Base-by-base conservation (phyloP, 2,113 vertebrate genomes). In the Callocephalon fimbriatum region DNA sequence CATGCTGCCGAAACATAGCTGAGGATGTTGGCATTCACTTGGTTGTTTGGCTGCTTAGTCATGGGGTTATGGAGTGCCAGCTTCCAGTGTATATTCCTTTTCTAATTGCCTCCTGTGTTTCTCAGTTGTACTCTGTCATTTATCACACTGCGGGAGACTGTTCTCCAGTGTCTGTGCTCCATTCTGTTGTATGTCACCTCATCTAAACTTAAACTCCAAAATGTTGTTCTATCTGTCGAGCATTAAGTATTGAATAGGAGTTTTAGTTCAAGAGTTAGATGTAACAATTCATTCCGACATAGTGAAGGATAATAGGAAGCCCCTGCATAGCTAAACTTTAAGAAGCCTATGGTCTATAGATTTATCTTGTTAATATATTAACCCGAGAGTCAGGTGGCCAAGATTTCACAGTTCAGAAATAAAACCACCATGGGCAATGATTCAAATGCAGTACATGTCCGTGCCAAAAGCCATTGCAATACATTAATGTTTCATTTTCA, bases 351-450 rank as follows among this genome's bases (percentile, higher is more conserved):
- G 1, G 58, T 67, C 50, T 50, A 32, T 37, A 70, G 66, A 62
- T 90, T 86, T 62, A 72, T 94, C 72, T 76, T 66, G 35, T 87
- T 93, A 79, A 75, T 91, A 29, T 51, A 74, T 67, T 86, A 86
- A 86, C 86, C 68, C 62, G 21, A 54, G 47, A 72, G 45, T 68
- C 63, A 86, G 53, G 74, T 96, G 80, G 74, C 73, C 53, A 73
- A 79, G 80, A 90, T 54, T 90, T 90, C 86, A 78, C 32, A 53
- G 58, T n/a, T 65, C 75, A 63, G 47, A 86, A 92, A 77, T 58
- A 59, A 91, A 93, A 67, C 4, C 18, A 67, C 70, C 10, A 29
- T 12, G n/a, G 92, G n/a, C 45, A 88, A 51, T 59, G 12, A 83
- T 47, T 83, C 42, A 71, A 79, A 67, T 29, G 16, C 35, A 58